phyloP scores from a whole-genome alignment of 2,888 invertebrate species.

The Camptogramma bilineatum region DNA sequence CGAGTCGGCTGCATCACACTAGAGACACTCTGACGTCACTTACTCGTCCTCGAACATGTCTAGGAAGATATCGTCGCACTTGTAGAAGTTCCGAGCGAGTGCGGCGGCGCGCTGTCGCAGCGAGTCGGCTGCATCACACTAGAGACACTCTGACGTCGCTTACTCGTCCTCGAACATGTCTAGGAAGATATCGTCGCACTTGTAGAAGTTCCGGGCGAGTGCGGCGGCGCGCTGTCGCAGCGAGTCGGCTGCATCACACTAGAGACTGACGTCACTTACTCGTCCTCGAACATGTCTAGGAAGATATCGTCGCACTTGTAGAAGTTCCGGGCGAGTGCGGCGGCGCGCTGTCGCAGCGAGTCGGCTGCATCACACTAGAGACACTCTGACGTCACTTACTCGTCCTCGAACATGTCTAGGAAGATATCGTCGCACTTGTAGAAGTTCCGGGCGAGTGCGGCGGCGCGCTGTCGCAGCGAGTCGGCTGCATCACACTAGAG shows the following conservation, averaged over 20 bases:
- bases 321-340: not conserved
- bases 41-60: no score
- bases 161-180: not conserved
- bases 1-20: constrained; percentile 67
- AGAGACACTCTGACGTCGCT: not conserved
- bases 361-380: not conserved
- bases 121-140: no score
- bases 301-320: not conserved
- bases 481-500: no score
- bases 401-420: no score
- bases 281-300: constrained; percentile 59
- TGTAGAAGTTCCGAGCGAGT: not conserved
- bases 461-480: no score
- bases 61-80: no score
- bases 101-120: no score
- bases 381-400: no score
- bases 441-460: no score
- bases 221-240: not conserved
- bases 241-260: not conserved
- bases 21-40: no score
- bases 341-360: not conserved
- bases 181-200: not conserved
- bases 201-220: not conserved
- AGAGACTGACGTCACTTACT: constrained; percentile 9
- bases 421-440: no score